phyloP scores from a whole-genome alignment of 2,113 vertebrate genomes.

The Axis porcinus region DNA sequence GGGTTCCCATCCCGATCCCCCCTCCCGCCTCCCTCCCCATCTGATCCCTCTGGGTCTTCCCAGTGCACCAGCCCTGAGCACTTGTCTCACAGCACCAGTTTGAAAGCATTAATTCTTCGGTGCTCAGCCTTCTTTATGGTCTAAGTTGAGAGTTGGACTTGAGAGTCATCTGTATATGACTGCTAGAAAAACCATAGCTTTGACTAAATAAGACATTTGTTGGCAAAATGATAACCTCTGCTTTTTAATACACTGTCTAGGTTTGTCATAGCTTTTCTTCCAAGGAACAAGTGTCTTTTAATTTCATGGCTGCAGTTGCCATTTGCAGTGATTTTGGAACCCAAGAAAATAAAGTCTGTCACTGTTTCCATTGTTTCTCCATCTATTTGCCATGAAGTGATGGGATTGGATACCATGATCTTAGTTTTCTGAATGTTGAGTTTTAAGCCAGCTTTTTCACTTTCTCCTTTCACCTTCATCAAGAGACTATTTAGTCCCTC shows the following conservation, averaged over 20 bases:
- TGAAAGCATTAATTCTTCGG: neutral
- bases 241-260: neutral
- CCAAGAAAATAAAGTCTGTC: neutral
- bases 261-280: neutral
- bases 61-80: too few relatives aligned
- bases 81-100: neutral
- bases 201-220: neutral
- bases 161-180: neutral
- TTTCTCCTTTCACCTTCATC: neutral
- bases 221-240: neutral
- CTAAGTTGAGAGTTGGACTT: neutral
- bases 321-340: neutral
- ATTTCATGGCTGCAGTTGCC: neutral
- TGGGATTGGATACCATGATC: neutral
- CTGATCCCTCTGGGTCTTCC: too few relatives aligned
- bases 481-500: neutral
- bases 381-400: neutral
- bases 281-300: neutral
- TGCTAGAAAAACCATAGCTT: neutral
- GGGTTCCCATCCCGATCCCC: too few relatives aligned
- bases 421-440: neutral
- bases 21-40: too few relatives aligned
- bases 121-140: neutral
- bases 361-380: neutral
- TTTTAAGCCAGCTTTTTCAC: neutral